phyloP scores from a whole-genome alignment of 2,797 vertebrate genomes.

The Phrynocephalus vlangalii region DNA sequence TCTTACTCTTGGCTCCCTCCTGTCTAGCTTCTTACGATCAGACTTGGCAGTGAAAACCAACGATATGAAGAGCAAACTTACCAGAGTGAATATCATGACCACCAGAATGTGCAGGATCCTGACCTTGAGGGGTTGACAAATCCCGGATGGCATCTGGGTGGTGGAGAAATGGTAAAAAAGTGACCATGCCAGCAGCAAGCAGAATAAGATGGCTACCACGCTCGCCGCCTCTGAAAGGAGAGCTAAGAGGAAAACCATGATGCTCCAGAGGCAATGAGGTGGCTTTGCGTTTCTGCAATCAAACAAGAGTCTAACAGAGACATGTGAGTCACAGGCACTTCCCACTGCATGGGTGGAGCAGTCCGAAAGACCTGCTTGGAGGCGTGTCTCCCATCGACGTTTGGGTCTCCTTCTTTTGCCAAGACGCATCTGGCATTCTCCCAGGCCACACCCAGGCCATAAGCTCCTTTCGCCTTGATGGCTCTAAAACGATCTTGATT shows the following conservation, averaged over 20 bases:
- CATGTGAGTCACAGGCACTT: not conserved
- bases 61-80: not conserved
- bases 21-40: no score
- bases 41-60: not conserved
- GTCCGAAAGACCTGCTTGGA: no score
- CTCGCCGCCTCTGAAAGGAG: not conserved
- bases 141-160: not conserved
- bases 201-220: not conserved
- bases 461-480: not conserved
- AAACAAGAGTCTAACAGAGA: not conserved
- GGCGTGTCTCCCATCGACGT: no score
- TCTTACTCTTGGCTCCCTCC: not conserved
- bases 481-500: not conserved
- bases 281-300: not conserved
- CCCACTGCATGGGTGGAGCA: not conserved
- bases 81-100: not conserved
- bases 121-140: not conserved
- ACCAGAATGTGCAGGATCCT: not conserved
- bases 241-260: not conserved
- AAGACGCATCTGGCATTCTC: not conserved
- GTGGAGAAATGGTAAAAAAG: not conserved
- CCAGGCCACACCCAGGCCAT: not conserved
- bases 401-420: not conserved
- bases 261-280: not conserved
- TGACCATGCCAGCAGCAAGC: not conserved